A percentile compares a stretch with the other conserved stretches of the same genome.
Evolutionary conservation across 2,797 vertebrate genomes (phyloP).

Genomic region (Chelidonichthys spinosus): DNA sequence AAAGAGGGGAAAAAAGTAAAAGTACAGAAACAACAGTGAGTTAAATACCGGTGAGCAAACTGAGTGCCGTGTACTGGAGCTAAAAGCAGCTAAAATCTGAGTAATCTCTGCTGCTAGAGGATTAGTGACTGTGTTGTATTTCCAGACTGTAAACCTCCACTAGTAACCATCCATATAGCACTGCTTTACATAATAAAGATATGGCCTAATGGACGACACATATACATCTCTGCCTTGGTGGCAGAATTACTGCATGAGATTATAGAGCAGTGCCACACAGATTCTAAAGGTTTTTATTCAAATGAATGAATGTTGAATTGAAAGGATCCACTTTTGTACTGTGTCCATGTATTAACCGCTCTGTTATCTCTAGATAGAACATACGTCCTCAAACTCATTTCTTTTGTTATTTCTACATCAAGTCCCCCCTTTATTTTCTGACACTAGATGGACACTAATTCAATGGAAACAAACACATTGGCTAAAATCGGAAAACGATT

Average conservation of each 20-base stretch:
- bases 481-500: no score
- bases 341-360: background rate
- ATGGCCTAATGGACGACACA: conserved; percentile 1
- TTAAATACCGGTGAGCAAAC: background rate
- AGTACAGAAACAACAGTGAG: background rate
- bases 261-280: background rate
- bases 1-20: no score
- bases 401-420: background rate
- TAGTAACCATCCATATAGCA: conserved; percentile 22
- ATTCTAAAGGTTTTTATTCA: conserved; percentile 25
- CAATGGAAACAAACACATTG: background rate
- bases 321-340: background rate
- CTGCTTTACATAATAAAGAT: background rate
- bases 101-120: conserved; percentile 47
- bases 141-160: conserved; percentile 39
- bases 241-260: conserved; percentile 1
- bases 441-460: background rate
- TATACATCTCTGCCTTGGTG: background rate
- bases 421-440: background rate
- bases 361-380: background rate
- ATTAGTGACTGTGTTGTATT: conserved; percentile 48
- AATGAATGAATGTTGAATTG: background rate
- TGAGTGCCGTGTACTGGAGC: background rate
- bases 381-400: background rate
- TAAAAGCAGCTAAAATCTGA: conserved; percentile 37